A percentile compares a stretch with the other conserved stretches of the same genome.
Conservation (phyloP, 35 echinoderm and acorn worm genomes). For the Hemicentrotus pulcherrimus region DNA sequence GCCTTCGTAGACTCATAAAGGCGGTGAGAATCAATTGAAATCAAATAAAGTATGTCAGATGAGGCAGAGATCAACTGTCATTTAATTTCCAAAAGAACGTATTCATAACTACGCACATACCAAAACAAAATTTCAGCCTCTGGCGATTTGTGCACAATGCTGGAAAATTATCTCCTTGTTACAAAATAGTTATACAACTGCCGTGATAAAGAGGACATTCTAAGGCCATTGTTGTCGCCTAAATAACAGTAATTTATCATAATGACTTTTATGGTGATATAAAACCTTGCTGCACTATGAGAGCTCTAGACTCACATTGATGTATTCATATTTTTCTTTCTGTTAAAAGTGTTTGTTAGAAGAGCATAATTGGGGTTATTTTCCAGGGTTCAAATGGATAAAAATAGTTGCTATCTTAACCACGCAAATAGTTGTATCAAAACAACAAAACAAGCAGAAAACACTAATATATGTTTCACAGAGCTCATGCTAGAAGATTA, state of each 20-base stretch:
- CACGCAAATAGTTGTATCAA: too few species aligned
- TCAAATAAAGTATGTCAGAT: neutral
- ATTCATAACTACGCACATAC: neutral
- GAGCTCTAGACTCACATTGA: neutral
- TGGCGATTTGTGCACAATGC: neutral
- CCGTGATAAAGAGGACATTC: neutral
- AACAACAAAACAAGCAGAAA: too few species aligned
- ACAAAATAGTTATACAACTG: neutral
- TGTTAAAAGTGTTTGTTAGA: too few species aligned
- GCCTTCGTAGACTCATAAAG: neutral
- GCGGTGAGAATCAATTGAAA: neutral
- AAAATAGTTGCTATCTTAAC: too few species aligned
- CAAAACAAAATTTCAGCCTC: neutral
- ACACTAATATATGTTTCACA: too few species aligned
- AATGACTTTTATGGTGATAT: neutral
- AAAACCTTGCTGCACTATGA: neutral
- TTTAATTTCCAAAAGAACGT: neutral
- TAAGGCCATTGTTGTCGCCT: neutral
- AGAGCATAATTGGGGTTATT: too few species aligned
- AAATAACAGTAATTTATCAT: neutral
- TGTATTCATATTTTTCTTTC: too few species aligned
- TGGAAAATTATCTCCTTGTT: neutral
- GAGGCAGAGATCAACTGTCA: neutral
- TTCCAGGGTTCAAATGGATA: too few species aligned
- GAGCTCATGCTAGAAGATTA: too few species aligned